Evolutionary conservation across 2,888 invertebrate species (phyloP).

Genomic region (Amblyteles armatorius): DNA sequence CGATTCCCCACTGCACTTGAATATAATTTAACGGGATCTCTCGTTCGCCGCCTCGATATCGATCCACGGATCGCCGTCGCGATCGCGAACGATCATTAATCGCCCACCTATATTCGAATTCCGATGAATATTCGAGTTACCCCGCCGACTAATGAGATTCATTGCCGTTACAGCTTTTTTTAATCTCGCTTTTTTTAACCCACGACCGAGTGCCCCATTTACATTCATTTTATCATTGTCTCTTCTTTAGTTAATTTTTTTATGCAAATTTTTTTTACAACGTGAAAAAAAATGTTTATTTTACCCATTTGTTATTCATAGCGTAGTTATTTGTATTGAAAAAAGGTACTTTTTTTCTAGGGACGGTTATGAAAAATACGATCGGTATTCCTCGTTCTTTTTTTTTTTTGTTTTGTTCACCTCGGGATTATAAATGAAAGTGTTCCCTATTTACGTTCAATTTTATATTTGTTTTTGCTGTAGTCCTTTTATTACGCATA

Average conservation of each 20-base stretch:
- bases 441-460: background rate
- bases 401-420: background rate
- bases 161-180: background rate
- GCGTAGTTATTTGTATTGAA: no score
- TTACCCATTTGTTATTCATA: background rate
- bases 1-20: constrained; percentile 28
- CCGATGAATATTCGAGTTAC: constrained; percentile 35
- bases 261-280: background rate
- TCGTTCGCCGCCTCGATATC: constrained; percentile 50
- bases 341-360: background rate
- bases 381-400: background rate
- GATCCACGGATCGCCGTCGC: constrained; percentile 25
- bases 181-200: background rate
- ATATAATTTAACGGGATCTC: constrained; percentile 64
- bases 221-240: background rate
- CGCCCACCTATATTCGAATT: constrained; percentile 3
- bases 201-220: background rate
- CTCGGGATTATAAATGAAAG: background rate
- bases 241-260: background rate
- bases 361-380: background rate
- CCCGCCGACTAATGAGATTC: background rate
- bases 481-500: background rate
- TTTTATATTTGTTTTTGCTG: background rate
- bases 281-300: background rate
- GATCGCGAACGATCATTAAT: constrained; percentile 38